phyloP scores from a whole-genome alignment of 2,888 invertebrate species.

The Chrysolina americana region DNA sequence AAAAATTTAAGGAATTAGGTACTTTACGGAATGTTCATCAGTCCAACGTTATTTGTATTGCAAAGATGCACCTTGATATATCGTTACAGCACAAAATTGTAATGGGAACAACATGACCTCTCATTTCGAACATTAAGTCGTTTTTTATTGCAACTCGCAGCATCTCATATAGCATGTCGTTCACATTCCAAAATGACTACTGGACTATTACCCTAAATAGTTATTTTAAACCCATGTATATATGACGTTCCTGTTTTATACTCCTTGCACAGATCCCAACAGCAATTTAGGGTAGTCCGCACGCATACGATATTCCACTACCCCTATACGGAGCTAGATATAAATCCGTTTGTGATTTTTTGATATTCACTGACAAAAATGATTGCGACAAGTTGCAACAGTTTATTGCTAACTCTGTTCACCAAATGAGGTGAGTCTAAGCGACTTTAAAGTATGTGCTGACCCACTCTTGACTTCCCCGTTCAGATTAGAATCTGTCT shows the following conservation, averaged over 20 bases:
- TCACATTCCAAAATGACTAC: slow-evolving; percentile 15
- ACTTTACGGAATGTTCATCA: not conserved
- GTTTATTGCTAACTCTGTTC: no score
- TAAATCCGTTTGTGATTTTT: slow-evolving; percentile 20
- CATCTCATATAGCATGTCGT: slow-evolving; percentile 3
- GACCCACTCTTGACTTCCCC: no score
- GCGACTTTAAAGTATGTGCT: no score
- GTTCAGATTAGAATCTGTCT: no score
- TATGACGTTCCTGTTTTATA: slow-evolving; percentile 64
- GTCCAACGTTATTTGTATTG: slow-evolving; percentile 14
- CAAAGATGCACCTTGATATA: slow-evolving; percentile 22
- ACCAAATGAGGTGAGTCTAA: no score
- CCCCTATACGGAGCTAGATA: slow-evolving; percentile 30
- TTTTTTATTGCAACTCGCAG: not conserved
- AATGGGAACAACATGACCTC: slow-evolving; percentile 1
- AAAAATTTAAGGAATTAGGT: not conserved
- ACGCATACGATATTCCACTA: slow-evolving; percentile 57
- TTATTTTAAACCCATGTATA: slow-evolving; percentile 58
- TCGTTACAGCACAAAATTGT: slow-evolving; percentile 27
- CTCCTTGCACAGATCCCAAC: slow-evolving; percentile 60
- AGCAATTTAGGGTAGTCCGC: slow-evolving; percentile 62
- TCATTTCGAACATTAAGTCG: not conserved
- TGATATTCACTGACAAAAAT: not conserved
- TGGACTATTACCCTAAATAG: slow-evolving; percentile 36
- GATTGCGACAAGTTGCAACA: not conserved